Conservation (phyloP, 2,888 invertebrate genomes). For the Lydus trimaculatus region DNA sequence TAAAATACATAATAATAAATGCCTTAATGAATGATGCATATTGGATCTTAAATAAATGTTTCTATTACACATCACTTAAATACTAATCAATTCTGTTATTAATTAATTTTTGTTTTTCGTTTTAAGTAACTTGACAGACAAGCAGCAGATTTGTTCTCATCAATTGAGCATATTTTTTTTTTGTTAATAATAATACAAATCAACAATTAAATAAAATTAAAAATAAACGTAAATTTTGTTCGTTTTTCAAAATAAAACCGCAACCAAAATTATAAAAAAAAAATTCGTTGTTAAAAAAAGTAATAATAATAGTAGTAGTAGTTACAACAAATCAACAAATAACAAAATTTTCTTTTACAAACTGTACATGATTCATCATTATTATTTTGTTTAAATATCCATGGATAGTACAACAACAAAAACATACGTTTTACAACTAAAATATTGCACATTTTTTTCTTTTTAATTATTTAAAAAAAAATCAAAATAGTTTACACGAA, state of each 20-base stretch:
- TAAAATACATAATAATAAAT: constrained; percentile 73
- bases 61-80: constrained; percentile 34
- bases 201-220: constrained; percentile 13
- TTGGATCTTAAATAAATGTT: constrained; percentile 37
- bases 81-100: constrained; percentile 60
- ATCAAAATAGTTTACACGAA: constrained; percentile 43
- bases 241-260: constrained; percentile 1
- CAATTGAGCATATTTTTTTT: constrained; percentile 34
- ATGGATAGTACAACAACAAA: constrained; percentile 35
- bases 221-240: background rate
- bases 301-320: too few species aligned
- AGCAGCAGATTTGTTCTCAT: constrained; percentile 25
- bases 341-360: constrained; percentile 36
- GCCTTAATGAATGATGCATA: constrained; percentile 69
- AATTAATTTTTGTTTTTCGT: constrained; percentile 47
- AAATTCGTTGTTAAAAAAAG: constrained; percentile 23
- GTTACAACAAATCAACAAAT: constrained; percentile 27
- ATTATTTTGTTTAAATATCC: constrained; percentile 23
- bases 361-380: constrained; percentile 38
- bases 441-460: constrained; percentile 60
- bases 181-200: constrained; percentile 20
- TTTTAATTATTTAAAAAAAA: constrained; percentile 24
- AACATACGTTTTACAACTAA: constrained; percentile 51
- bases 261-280: constrained; percentile 7
- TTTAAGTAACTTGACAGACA: constrained; percentile 32